Conservation (phyloP, 1,140 invertebrate genomes). For the Megathymus violae region DNA sequence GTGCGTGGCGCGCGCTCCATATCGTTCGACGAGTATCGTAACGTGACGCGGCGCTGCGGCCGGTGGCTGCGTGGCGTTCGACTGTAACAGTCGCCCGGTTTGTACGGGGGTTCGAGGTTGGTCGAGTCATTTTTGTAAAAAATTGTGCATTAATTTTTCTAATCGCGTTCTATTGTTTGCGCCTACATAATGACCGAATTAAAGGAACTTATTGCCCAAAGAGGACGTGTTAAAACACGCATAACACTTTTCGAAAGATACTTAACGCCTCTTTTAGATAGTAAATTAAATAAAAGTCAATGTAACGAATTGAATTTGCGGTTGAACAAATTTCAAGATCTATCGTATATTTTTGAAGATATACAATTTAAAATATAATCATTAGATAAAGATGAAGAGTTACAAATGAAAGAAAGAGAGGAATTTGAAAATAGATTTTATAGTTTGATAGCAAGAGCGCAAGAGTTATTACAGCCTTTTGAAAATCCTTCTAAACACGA, state of each 20-base stretch:
- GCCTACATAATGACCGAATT: conserved; percentile 31
- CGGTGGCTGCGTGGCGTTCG: not conserved
- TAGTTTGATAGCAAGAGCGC: conserved; percentile 23
- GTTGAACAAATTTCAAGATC: conserved; percentile 32
- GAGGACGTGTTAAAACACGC: conserved; percentile 28
- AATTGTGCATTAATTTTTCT: not conserved
- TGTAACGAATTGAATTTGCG: conserved; percentile 34
- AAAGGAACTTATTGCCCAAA: conserved; percentile 37
- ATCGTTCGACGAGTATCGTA: no score
- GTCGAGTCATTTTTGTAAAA: not conserved
- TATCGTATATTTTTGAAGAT: conserved; percentile 32
- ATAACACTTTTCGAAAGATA: conserved; percentile 38
- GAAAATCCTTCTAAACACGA: conserved; percentile 13
- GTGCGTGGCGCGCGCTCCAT: not conserved
- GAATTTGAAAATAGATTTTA: conserved; percentile 32
- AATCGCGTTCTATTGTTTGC: conserved; percentile 5
- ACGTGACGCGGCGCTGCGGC: not conserved
- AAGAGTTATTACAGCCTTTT: conserved; percentile 17
- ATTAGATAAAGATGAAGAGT: conserved; percentile 24
- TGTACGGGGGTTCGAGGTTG: not conserved
- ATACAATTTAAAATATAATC: conserved; percentile 34
- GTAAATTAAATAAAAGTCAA: conserved; percentile 26
- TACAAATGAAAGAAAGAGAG: conserved; percentile 35
- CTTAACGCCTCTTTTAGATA: conserved; percentile 28
- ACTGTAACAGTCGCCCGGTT: not conserved